Base-by-base conservation (phyloP, 2,113 vertebrate species). In the Phainopepla nitens region DNA sequence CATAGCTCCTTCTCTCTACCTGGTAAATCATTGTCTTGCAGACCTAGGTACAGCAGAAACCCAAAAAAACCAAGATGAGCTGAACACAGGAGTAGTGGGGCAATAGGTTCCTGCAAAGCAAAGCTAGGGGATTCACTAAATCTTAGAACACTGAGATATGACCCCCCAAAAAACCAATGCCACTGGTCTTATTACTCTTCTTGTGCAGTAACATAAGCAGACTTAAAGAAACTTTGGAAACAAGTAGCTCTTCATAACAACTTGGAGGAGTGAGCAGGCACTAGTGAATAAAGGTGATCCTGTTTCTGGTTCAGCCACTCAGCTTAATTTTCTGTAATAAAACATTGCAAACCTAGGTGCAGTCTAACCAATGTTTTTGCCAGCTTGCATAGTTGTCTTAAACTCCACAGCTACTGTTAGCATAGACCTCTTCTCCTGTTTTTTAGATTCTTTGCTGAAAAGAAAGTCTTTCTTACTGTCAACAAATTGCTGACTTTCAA, bases 401-500 rank as follows among this genome's bases (percentile, higher is more conserved):
- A 94, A 70, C 62, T 75, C 19, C 54, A 53, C 50, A 90, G 31
- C 83, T 79, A 87, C 23, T 83, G 4, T 66, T 93, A 36, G 5
- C 71, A 72, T 66, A 60, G 92, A 49, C 88, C 22, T 82, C 50
- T 54, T 14, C 53, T 25, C 51, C 56, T 82, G 42, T 39, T 94
- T 85, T 96, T 85, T 85, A 58, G 25, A 76, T 91, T 84, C 13
- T 65, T 76, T 92, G 10, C 53, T 92, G 65, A 64, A 89, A 89
- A 81, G 19, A 60, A 69, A 94, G 29, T 50, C 36, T 94, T 65
- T 35, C 44, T 90, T 33, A 31, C 65, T 88, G 20, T 90, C 58
- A 94, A 82, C 70, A 93, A 94, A 89, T 89, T 71, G 25, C 29
- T 92, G 53, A 90, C 58, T 95, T 96, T 97, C 57, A 86, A 22